Base-by-base conservation (phyloP, 2,113 vertebrate genomes). In the Uria aalge region DNA sequence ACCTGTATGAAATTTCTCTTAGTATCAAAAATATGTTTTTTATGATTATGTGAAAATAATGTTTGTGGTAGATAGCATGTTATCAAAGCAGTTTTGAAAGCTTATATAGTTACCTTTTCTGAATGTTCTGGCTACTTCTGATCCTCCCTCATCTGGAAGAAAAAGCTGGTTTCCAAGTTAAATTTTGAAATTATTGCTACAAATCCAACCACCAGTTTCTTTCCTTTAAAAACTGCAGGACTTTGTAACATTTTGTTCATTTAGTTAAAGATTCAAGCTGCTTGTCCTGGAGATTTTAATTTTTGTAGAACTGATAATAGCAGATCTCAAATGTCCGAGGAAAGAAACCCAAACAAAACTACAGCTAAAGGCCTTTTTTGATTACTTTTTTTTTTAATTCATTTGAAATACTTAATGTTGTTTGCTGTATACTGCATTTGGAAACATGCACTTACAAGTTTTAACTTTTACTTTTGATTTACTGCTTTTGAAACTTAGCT, bases 91-190 rank as follows among this genome's bases (percentile, higher is more conserved):
- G 71, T 62, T 82, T 88, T 94, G 66, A 50, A 89, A 83, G 86
- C 64, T 94, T 84, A 36, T 38, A 66, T 9, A 96, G 82, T 88
- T 97, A 93, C 92, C 89, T 96, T 63, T 81, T 92, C 86, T 97
- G 85, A 95, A 94, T 93, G 63, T 86, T 92, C 95, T 95, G 91
- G 85, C 88, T 95, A 93, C 81, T 97, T 97, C 91, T 95, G 86
- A 77, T 89, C 97, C 77, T 94, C 88, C 77, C 72, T 98, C 40
- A 59, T 68, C 93, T 96, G 91, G 36, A 98, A 97, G 57, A 96
- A 89, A 97, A 97, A 96, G 41, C 85, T 97, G 53, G 18, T 96
- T 92, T 83, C 48, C 94, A 53, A 75, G 52, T 96, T 93, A 97
- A 85, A 92, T 72, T 59, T 80, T 47, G 16, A 85, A 91, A 90